These are phyloP conservation scores for Limnothrissa miodon DNA, from an alignment of 2,113 vertebrate species.

Conservation along the genomic window DNA sequence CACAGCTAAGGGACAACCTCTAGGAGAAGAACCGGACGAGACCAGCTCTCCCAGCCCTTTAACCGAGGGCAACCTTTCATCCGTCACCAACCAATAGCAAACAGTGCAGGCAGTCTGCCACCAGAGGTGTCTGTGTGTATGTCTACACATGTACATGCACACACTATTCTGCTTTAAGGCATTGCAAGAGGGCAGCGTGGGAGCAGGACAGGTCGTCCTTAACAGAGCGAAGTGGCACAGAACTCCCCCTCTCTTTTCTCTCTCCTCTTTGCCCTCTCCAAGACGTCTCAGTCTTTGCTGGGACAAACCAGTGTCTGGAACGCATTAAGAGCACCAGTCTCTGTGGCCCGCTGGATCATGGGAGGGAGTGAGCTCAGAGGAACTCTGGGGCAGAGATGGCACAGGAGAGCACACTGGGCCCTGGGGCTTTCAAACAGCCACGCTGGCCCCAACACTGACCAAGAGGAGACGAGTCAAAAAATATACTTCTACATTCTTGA, in stretches of 20 bases:
- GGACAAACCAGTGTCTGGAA: constrained; percentile 46
- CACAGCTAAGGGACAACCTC: constrained; percentile 19
- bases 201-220: background rate
- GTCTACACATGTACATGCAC: background rate
- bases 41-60: constrained; percentile 59
- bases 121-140: background rate
- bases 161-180: background rate
- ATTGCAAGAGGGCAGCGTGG: background rate
- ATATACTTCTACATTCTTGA: constrained; percentile 58
- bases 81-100: background rate
- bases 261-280: background rate
- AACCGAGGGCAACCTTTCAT: background rate
- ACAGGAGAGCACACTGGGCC: background rate
- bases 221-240: constrained; percentile 14
- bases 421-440: constrained; percentile 31
- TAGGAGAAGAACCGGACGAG: constrained; percentile 42
- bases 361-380: background rate
- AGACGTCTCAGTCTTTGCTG: constrained; percentile 29
- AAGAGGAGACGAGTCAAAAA: constrained; percentile 41
- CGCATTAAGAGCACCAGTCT: constrained; percentile 32
- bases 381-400: background rate
- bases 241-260: background rate
- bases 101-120: constrained; percentile 1
- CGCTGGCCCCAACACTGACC: constrained; percentile 37
- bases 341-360: constrained; percentile 27